phyloP scores from a whole-genome alignment of 2,888 invertebrate genomes.

The Melieria crassipennis region DNA sequence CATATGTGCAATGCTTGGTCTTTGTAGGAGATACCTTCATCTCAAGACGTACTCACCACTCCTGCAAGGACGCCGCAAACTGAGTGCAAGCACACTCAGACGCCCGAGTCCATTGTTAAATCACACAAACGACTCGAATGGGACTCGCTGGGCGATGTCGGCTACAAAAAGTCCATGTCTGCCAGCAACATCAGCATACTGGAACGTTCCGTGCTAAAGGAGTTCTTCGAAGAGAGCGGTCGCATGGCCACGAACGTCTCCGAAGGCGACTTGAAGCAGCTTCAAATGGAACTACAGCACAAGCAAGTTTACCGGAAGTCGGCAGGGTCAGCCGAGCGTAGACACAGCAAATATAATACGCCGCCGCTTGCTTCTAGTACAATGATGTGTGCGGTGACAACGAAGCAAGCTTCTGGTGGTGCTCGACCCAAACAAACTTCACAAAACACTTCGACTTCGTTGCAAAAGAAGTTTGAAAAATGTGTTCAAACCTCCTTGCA shows the following conservation, averaged over 20 bases:
- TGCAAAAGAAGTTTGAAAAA: slow-evolving; percentile 46
- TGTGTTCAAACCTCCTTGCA: slow-evolving; percentile 47
- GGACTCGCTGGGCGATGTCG: slow-evolving; percentile 89
- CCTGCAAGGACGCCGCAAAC: not conserved
- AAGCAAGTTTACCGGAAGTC: slow-evolving; percentile 16
- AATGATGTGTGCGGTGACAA: slow-evolving; percentile 21
- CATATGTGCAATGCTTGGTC: not conserved
- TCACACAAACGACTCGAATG: slow-evolving; percentile 82
- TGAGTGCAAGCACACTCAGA: slow-evolving; percentile 58
- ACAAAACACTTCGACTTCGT: slow-evolving; percentile 40
- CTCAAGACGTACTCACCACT: not conserved
- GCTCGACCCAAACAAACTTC: slow-evolving; percentile 30
- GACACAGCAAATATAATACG: slow-evolving; percentile 25
- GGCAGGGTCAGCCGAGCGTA: slow-evolving; percentile 11
- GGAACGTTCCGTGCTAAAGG: slow-evolving; percentile 60
- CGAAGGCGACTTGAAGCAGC: slow-evolving; percentile 48
- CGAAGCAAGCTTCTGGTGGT: not conserved
- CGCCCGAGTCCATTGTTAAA: slow-evolving; percentile 80
- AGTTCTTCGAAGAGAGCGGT: slow-evolving; percentile 47
- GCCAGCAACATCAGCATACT: slow-evolving; percentile 65
- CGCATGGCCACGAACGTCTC: slow-evolving; percentile 42
- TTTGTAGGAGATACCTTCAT: not conserved
- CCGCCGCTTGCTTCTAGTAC: slow-evolving; percentile 57
- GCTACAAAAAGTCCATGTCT: slow-evolving; percentile 74
- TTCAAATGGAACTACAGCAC: slow-evolving; percentile 37